Conservation (phyloP, 1,140 invertebrate genomes). For the Lineus longissimus region DNA sequence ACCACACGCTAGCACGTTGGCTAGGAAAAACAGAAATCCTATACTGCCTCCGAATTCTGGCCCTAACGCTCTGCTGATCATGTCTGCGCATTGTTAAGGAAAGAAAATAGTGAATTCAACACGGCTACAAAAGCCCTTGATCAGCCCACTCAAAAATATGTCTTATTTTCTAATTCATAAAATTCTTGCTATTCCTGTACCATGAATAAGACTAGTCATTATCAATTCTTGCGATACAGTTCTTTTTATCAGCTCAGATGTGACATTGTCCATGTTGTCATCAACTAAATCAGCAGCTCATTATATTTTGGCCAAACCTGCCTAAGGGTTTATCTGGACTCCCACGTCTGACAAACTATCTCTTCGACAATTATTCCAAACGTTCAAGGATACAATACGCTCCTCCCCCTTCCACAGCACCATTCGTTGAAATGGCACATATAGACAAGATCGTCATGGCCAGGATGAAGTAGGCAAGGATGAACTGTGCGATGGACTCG, state of each 20-base stretch:
- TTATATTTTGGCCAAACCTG: too few relatives aligned
- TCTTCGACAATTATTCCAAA: too few relatives aligned
- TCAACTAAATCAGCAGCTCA: too few relatives aligned
- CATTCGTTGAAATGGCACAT: slow-evolving; percentile 98
- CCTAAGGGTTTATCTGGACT: too few relatives aligned
- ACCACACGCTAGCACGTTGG: slow-evolving; percentile 91
- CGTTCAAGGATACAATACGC: slow-evolving; percentile 90
- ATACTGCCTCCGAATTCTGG: slow-evolving; percentile 95
- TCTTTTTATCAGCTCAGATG: too few relatives aligned
- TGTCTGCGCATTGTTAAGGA: slow-evolving; percentile 57
- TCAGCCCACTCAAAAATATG: too few relatives aligned
- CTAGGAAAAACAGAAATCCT: slow-evolving; percentile 92
- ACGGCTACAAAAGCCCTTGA: slow-evolving; percentile 60
- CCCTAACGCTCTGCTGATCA: slow-evolving; percentile 94
- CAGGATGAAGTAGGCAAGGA: slow-evolving; percentile 90
- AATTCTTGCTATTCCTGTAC: too few relatives aligned
- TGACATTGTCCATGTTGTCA: too few relatives aligned
- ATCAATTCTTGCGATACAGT: too few relatives aligned
- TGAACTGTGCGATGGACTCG: slow-evolving; percentile 79
- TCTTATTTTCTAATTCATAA: too few relatives aligned
- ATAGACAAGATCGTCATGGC: slow-evolving; percentile 94
- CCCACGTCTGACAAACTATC: too few relatives aligned
- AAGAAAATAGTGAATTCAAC: slow-evolving; percentile 13
- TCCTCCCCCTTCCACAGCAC: slow-evolving; percentile 95
- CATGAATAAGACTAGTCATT: too few relatives aligned